Base-by-base conservation (phyloP, 1,140 invertebrate genomes). In the Brachionus plicatilis region DNA sequence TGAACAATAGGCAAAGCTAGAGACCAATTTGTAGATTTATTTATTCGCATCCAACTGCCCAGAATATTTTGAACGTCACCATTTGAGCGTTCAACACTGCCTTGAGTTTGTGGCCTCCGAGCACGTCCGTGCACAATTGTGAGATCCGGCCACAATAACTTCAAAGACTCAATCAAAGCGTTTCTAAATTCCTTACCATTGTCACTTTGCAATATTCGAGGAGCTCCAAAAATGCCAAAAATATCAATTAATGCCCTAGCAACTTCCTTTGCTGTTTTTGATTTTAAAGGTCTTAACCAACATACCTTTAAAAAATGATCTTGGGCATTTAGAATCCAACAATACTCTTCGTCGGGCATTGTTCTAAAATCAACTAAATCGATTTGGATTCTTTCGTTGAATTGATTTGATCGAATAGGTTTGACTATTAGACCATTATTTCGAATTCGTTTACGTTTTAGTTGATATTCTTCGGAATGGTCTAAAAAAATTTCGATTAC, bases 51-150 rank as follows among this genome's bases (percentile, higher is more conserved):
- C n/a, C n/a, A n/a, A n/a, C n/a, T n/a, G n/a, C n/a, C n/a, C n/a
- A 47, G 45, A 47, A 47, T 3, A 27, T 68, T 37, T 68, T 68
- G 47, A 47, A 47, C 45, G 53, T 87, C 86, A 12, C 75, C 50
- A 83, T 86, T 87, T 8, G 85, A 79, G 47, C 86, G 75, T 75
- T 87, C 85, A 78, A 86, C 85, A 29, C 41, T 85, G n/a, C 87
- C 86, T 72, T 87, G 86, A 29, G 75, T 85, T 80, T 87, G 86
- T 12, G 85, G 85, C 85, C 86, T 85, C 17, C 85, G 53, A 41
- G 86, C 85, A 45, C 86, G 86, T 20, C 86, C 85, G 76, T 87
- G 82, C 24, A 87, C 86, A 2, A 86, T 85, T 11, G 76, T 85
- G 0, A 86, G 47, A 24, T 86, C 83, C 11, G 85, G 84, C 80